A percentile compares a stretch with the other conserved stretches of the same genome.
These are phyloP conservation scores for Delphinus delphis DNA, from an alignment of 2,113 vertebrate genomes.

Conservation along the genomic window DNA sequence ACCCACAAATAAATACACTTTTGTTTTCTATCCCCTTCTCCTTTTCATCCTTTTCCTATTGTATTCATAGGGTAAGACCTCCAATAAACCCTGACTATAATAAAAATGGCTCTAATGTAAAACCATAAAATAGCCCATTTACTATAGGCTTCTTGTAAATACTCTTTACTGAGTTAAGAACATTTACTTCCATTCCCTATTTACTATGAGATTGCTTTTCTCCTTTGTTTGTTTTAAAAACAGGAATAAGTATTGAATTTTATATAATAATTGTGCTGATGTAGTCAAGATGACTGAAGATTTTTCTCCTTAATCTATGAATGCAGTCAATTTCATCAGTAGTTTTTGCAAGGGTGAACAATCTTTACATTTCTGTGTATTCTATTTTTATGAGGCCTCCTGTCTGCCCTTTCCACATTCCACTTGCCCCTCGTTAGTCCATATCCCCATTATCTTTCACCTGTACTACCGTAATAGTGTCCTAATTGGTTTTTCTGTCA, in stretches of 20 bases:
- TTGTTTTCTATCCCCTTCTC: background rate
- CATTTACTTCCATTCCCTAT: background rate
- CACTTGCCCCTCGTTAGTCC: background rate
- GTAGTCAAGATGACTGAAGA: background rate
- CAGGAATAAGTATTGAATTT: background rate
- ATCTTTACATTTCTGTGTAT: background rate
- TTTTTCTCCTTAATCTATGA: background rate
- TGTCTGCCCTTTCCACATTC: background rate
- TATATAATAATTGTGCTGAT: constrained; percentile 15
- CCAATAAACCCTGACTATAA: constrained; percentile 1
- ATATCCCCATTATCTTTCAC: constrained; percentile 3
- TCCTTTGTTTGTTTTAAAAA: constrained; percentile 3
- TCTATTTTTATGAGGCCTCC: background rate
- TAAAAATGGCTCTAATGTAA: background rate
- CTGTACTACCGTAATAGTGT: background rate
- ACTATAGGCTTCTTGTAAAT: background rate
- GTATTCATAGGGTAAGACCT: background rate
- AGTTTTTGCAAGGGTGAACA: constrained; percentile 26
- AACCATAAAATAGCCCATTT: background rate
- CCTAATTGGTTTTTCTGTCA: constrained; percentile 29
- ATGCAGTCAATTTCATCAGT: background rate
- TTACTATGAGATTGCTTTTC: background rate
- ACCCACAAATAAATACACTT: background rate
- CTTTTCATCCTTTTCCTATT: background rate
- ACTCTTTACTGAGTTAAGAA: background rate